A percentile compares a stretch with the other conserved stretches of the same genome.
Conservation (phyloP, 2,888 invertebrate species). For the Antheraea yamamai region DNA sequence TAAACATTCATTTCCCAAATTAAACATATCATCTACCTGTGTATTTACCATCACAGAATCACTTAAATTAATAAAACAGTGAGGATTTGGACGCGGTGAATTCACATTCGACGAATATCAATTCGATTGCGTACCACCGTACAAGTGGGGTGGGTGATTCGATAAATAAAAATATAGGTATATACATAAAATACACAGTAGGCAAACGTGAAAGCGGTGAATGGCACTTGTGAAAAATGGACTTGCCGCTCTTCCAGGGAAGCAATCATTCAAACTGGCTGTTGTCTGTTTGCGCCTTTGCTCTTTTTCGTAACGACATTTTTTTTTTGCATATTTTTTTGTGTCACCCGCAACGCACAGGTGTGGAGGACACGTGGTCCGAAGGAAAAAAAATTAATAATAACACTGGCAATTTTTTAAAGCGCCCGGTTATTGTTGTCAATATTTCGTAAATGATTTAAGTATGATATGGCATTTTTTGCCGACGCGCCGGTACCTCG, state of each 20-base stretch:
- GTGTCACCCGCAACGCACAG: constrained; percentile 80
- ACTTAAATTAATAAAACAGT: constrained; percentile 81
- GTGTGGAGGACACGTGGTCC: constrained; percentile 79
- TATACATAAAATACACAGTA: constrained; percentile 75
- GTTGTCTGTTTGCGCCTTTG: constrained; percentile 81
- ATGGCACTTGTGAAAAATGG: constrained; percentile 83
- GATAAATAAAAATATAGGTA: constrained; percentile 68
- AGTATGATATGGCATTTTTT: constrained; percentile 77
- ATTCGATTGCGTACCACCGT: constrained; percentile 63
- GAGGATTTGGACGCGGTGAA: constrained; percentile 72
- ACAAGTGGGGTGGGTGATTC: constrained; percentile 50
- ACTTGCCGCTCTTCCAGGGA: constrained; percentile 81
- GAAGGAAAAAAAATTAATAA: constrained; percentile 79
- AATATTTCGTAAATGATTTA: constrained; percentile 81
- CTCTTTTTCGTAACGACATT: constrained; percentile 72
- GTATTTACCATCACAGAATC: constrained; percentile 78
- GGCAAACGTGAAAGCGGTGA: constrained; percentile 78
- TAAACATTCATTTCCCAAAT: constrained; percentile 80
- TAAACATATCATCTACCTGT: constrained; percentile 77
- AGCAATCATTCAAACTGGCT: constrained; percentile 82
- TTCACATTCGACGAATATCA: constrained; percentile 77
- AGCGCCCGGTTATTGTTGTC: constrained; percentile 79
- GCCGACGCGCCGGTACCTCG: constrained; percentile 52
- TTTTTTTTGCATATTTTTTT: constrained; percentile 69
- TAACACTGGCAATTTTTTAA: constrained; percentile 78